Evolutionary conservation across 2,797 vertebrate species (phyloP), one percentile per base, ranked within the genome.

Genomic region (Eurystomus glaucurus): DNA sequence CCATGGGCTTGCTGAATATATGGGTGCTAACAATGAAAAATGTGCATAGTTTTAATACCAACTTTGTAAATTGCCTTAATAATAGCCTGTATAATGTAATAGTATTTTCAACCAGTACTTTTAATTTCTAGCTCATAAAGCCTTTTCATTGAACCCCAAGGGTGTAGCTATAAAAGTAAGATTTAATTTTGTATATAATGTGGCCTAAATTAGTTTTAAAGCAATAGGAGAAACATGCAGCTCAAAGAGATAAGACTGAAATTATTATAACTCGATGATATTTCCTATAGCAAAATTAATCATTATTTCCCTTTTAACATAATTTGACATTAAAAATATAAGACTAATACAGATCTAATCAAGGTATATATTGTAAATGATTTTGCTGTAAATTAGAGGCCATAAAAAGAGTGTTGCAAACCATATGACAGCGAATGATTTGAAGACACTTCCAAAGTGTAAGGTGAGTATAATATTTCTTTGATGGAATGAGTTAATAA

Each of bases 41-140:
- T 98, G 97, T 98, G 94, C 97, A 98, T 97, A 98, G 97, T 98
- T 98, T 98, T 98, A 98, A 97, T 97, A 98, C 96, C 92, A 98
- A 98, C 98, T 98, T 99, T 98, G 97, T 98, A 99, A 98, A 99
- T 98, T 98, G 98, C 98, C 97, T 98, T 98, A 98, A 98, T 98
- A 98, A 98, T 98, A 97, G 97, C 97, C 98, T 95, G 96, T 98
- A 96, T 98, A 98, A 98, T 98, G 97, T 98, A 98, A 98, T 98
- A 98, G 98, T 98, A 98, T 98, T 98, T 98, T 98, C 97, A 98
- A 98, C 97, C 97, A 98, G 97, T 98, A 98, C 98, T 98, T 98
- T 98, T 98, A 98, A 99, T 99, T 99, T 98, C 98, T 98, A 98
- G 98, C 98, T 98, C 98, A 98, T 98, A 99, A 98, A 98, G 97